phyloP scores from a whole-genome alignment of 1,140 invertebrate species.

The Reticulitermes speratus region DNA sequence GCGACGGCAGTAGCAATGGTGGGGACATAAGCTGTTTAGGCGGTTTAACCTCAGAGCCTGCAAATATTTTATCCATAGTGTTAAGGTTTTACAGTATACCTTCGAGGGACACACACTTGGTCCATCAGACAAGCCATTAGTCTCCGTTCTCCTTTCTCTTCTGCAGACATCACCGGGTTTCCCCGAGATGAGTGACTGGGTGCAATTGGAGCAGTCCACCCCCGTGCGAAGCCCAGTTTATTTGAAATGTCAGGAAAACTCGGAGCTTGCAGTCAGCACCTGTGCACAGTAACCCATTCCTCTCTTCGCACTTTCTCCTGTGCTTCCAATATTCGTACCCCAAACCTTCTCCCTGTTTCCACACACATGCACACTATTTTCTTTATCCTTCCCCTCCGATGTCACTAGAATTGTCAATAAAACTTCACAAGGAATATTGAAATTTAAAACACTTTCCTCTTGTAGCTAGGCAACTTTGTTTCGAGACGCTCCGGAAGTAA shows the following conservation, averaged over 20 bases:
- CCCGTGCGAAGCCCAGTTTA: neutral
- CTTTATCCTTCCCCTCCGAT: neutral
- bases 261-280: neutral
- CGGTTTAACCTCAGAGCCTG: too few relatives aligned
- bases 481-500: too few relatives aligned
- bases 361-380: neutral
- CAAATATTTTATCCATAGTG: too few relatives aligned
- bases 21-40: too few relatives aligned
- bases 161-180: neutral
- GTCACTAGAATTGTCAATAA: neutral
- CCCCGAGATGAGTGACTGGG: neutral
- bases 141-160: neutral
- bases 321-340: neutral
- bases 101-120: too few relatives aligned
- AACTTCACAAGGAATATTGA: constrained; percentile 13
- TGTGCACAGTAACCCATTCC: neutral
- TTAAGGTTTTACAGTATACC: too few relatives aligned
- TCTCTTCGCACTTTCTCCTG: neutral
- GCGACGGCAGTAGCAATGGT: too few relatives aligned
- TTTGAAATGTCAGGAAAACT: constrained; percentile 15
- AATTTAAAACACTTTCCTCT: neutral
- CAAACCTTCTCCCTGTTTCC: neutral
- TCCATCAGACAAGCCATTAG: neutral
- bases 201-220: neutral
- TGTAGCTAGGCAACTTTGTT: too few relatives aligned